Base-by-base conservation (phyloP, 2,113 vertebrate genomes). In the Aptenodytes patagonicus region DNA sequence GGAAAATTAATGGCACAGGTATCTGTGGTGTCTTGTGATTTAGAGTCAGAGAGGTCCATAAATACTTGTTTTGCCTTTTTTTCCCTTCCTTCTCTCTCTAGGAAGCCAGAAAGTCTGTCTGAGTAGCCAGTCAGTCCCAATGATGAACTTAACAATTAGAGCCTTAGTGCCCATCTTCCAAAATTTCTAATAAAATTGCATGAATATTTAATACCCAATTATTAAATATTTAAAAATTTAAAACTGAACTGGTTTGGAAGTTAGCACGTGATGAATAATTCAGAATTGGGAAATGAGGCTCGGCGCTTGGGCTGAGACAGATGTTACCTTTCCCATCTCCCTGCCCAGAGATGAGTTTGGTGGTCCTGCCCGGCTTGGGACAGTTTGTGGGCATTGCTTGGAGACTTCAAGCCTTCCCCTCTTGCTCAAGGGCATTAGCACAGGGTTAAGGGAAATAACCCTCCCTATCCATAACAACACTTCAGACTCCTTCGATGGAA, bases 201-300 rank as follows among this genome's bases (percentile, higher is more conserved):
- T 99, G 32, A 97, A 98, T 98, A 96, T 98, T 98, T 98, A 95
- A 98, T 98, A 77, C 20, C 73, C 93, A 97, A 98, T 98, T 98
- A 98, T 98, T 98, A 98, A 98, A 98, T 98, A 98, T 98, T 98
- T 97, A 97, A 98, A 98, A 97, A 97, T 97, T 96, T 97, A 98
- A 98, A 98, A 95, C 97, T 72, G 96, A 97, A 97, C 96, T 97
- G 97, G 95, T 98, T 98, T 97, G 91, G 87, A 97, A 98, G 96
- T 96, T 97, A 96, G 95, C 77, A 57, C 42, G 64, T 86, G 86
- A 70, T 98, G 90, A 98, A 98, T 98, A 98, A 98, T 98, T 98
- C 94, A 98, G 71, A 51, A 62, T 65, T 17, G 32, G 44, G 71
- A 97, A 96, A 95, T 26, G 8, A 42, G 55, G 44, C 85, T 88